A percentile compares a stretch with the other conserved stretches of the same genome.
Evolutionary conservation across 2,888 invertebrate species (phyloP).

Genomic region (Tenthredo distinguenda): DNA sequence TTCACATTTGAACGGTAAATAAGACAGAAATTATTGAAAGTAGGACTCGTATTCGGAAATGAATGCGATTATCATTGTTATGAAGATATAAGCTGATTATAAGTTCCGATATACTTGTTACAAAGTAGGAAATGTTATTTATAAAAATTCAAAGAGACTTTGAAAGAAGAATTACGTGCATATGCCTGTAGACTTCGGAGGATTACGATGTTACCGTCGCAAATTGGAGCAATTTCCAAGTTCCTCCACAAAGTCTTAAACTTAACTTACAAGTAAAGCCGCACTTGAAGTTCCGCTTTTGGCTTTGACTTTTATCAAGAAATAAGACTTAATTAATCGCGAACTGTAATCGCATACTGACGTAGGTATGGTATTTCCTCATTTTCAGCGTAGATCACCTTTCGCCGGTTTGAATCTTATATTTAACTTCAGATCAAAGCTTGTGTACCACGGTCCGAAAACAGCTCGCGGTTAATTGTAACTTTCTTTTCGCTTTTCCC

Average conservation of each 20-base stretch:
- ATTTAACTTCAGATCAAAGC: conserved; percentile 49
- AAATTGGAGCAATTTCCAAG: conserved; percentile 48
- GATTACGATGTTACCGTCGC: conserved; percentile 32
- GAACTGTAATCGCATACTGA: conserved; percentile 27
- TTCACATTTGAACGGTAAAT: not conserved
- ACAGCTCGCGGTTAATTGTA: conserved; percentile 37
- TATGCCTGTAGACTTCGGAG: conserved; percentile 1
- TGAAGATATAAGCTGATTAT: conserved; percentile 3
- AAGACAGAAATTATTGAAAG: not conserved
- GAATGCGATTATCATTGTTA: not conserved
- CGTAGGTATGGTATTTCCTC: not conserved
- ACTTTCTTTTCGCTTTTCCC: not conserved
- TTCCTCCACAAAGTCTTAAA: conserved; percentile 41
- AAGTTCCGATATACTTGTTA: conserved; percentile 32
- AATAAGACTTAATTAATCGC: conserved; percentile 44
- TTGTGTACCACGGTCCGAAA: conserved; percentile 19
- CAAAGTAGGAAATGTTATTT: conserved; percentile 24
- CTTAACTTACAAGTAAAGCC: conserved; percentile 44
- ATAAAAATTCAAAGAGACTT: conserved; percentile 35
- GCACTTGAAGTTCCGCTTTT: conserved; percentile 31
- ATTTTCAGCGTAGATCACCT: conserved; percentile 6
- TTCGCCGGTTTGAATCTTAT: not conserved
- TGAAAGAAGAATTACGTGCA: conserved; percentile 36
- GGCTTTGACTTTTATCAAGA: conserved; percentile 47
- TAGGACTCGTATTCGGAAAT: not conserved